Conservation (phyloP, 2,888 invertebrate genomes). For the Tenthredo notha region DNA sequence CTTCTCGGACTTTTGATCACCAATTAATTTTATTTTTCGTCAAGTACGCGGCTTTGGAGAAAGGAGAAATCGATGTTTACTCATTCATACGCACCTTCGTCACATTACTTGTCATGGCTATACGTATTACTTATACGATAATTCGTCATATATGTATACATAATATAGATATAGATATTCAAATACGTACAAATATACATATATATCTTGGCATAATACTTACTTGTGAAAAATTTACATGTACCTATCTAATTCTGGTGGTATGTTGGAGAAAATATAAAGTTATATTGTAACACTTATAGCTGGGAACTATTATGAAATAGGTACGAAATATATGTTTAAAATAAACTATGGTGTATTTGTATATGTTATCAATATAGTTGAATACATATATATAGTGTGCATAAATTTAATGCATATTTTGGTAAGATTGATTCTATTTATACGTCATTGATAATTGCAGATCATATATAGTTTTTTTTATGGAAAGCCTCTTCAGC, state of each 20-base stretch:
- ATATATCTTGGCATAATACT: too few species aligned
- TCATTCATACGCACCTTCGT: slow-evolving; percentile 8
- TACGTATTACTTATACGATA: slow-evolving; percentile 27
- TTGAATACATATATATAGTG: neutral
- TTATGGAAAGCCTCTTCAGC: neutral
- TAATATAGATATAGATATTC: neutral
- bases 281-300: neutral
- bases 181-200: neutral
- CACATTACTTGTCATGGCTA: neutral
- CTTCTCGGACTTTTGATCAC: slow-evolving; percentile 20
- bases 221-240: too few species aligned
- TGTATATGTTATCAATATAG: neutral
- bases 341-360: neutral
- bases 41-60: slow-evolving; percentile 30
- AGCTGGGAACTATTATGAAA: neutral
- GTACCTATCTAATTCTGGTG: neutral
- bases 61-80: slow-evolving; percentile 48
- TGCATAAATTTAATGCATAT: neutral
- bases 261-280: neutral
- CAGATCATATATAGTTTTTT: neutral
- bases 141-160: neutral
- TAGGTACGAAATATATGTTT: neutral
- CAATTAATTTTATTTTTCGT: slow-evolving; percentile 40
- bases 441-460: neutral
- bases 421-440: neutral